phyloP scores from a whole-genome alignment of 2,797 vertebrate genomes.

The Hyperoplus lanceolatus region DNA sequence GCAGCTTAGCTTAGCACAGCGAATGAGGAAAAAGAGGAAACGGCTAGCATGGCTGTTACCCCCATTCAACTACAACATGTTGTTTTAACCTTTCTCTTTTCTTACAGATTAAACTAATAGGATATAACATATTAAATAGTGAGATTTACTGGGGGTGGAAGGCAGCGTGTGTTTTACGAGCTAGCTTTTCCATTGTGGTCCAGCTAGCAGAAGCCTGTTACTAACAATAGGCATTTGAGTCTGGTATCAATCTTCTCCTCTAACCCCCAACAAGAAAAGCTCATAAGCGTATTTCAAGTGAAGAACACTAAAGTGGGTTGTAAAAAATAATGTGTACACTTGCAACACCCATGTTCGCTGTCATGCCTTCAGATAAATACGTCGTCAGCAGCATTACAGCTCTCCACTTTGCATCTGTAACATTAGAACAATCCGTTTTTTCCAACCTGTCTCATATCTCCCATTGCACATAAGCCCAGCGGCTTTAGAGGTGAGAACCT shows the following conservation, averaged over 20 bases:
- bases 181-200: neutral
- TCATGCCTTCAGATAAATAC: constrained; percentile 7
- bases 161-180: no score
- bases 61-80: neutral
- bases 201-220: neutral
- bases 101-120: neutral
- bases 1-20: constrained; percentile 4
- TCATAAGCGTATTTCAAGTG: neutral
- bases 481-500: constrained; percentile 72
- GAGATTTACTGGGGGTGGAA: neutral
- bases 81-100: neutral
- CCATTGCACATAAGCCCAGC: constrained; percentile 53
- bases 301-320: constrained; percentile 22
- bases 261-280: neutral
- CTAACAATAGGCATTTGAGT: no score
- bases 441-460: constrained; percentile 53
- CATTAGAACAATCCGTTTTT: constrained; percentile 43
- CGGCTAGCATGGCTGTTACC: neutral
- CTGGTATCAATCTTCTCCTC: neutral
- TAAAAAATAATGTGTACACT: constrained; percentile 4
- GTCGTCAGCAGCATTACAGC: neutral
- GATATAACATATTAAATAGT: neutral
- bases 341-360: constrained; percentile 1
- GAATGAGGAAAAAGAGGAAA: neutral
- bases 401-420: constrained; percentile 40